Base-by-base conservation (phyloP, 2,113 vertebrate genomes). In the Leptobrachium ailaonicum region DNA sequence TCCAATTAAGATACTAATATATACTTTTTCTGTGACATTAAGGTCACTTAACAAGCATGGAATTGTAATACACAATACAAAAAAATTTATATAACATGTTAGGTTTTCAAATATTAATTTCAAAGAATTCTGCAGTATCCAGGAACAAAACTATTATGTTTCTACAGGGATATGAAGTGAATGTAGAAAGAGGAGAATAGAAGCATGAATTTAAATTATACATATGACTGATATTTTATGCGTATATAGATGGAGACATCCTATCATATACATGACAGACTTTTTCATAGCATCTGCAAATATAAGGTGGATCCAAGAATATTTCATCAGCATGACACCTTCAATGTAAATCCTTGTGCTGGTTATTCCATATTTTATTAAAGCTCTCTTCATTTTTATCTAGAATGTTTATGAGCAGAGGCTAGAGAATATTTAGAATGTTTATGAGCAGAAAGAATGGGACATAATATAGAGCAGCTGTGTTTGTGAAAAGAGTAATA, bases 1-100 rank as follows among this genome's bases (percentile, higher is more conserved):
- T 70, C n/a, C 68, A 79, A 79, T 79, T 79, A 79, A 71, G 58
- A 44, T 14, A 71, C 50, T 71, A 71, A 64, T 64, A 64, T 64
- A 42, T 41, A 50, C 42, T 71, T 79, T 79, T 79, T 42, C 71
- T 79, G 43, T 71, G 20, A 45, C 45, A 71, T 79, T 58, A 63
- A 41, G 58, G 68, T 56, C 43, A 71, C 53, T 63, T 71, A 56
- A 79, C 20, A 40, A 45, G 62, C 64, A 79, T 79, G 68, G 64
- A 72, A 79, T 64, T 71, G 60, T 64, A 64, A 50, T 79, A 66
- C 71, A 20, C 60, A 20, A 6, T 2, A 71, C 64, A 47, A 54
- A 12, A 78, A 71, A 62, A 72, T 79, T 42, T 41, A 40, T 20
- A 71, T 71, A 41, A 79, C 71, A 62, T 63, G n/a, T 47, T 50